These are phyloP conservation scores for Meriones psammophilus DNA, from an alignment of 2,797 vertebrate species.

Conservation along the genomic window DNA sequence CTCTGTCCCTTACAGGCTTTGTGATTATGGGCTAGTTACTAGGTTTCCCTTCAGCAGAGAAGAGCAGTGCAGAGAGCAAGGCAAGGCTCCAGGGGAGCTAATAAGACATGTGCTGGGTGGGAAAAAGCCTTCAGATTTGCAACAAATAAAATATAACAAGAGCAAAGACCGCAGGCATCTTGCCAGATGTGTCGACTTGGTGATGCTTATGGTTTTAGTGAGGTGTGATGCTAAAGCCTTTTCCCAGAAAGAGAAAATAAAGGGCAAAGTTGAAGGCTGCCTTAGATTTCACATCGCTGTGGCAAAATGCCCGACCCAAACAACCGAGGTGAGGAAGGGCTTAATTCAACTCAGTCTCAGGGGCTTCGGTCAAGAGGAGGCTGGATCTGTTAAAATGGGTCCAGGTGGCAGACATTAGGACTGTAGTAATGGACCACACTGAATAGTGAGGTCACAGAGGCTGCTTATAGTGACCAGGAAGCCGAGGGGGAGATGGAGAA, in stretches of 20 bases:
- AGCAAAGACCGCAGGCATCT: conserved; percentile 2
- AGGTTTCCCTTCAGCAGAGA: neutral
- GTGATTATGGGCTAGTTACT: neutral
- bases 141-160: neutral
- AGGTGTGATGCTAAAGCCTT: conserved; percentile 35
- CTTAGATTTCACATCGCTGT: neutral
- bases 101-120: neutral
- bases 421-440: neutral
- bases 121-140: neutral
- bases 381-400: too few relatives aligned
- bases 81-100: neutral
- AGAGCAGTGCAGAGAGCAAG: conserved; percentile 22
- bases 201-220: conserved; percentile 29
- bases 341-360: neutral
- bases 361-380: neutral
- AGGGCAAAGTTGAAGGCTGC: neutral
- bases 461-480: neutral
- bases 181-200: conserved; percentile 30
- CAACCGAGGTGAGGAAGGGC: neutral
- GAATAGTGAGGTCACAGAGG: neutral
- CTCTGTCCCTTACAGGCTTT: neutral
- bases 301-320: neutral
- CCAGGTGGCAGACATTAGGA: neutral
- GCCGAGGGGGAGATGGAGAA: too few relatives aligned
- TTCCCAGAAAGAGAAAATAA: conserved; percentile 53